Base-by-base conservation (phyloP, 2,797 vertebrate genomes). In the Oreonectes daqikongensis region DNA sequence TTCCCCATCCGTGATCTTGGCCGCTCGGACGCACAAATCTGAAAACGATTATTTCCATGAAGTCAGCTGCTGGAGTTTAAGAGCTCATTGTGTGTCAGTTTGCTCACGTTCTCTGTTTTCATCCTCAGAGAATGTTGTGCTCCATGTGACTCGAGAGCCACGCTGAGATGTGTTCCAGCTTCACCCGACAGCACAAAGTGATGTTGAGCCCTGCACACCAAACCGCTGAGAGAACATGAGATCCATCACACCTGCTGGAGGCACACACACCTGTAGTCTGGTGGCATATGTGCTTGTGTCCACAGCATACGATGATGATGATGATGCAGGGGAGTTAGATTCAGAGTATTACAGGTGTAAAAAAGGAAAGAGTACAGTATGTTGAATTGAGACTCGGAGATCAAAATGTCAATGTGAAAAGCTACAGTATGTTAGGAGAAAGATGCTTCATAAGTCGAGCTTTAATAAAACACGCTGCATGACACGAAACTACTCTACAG, bases 111-210 rank as follows among this genome's bases (percentile, higher is more conserved):
- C 22, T 24, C 61, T 79, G 74, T 81, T 79, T 79, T 84, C 55
- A 79, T 72, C 69, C 65, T 73, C 82, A 86, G 87, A 87, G 83
- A 84, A 84, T 76, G 71, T 86, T 85, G 77, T 87, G 80, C 87
- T 84, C 77, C 80, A 79, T 79, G 74, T 87, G 84, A 88, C 55
- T 71, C 55, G 84, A 69, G 75, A 82, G 72, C 83, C 83, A 10
- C 78, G 84, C 79, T 87, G 84, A 87, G 38, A 66, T 69, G 18
- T 20, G 53, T 71, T 32, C 61, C 59, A 30, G 28, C 18, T 73
- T 17, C 24, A 32, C 77, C 9, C 12, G 40, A 42, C 22, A 26
- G 53, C 12, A 15, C 22, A 26, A 15, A 53, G 3, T 8, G 10
- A 55, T 20, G 12, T 4, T 26, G 52, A 55, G 66, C 24, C 5